phyloP scores from a whole-genome alignment of 2,888 invertebrate genomes.

The Aspidapion aeneum region DNA sequence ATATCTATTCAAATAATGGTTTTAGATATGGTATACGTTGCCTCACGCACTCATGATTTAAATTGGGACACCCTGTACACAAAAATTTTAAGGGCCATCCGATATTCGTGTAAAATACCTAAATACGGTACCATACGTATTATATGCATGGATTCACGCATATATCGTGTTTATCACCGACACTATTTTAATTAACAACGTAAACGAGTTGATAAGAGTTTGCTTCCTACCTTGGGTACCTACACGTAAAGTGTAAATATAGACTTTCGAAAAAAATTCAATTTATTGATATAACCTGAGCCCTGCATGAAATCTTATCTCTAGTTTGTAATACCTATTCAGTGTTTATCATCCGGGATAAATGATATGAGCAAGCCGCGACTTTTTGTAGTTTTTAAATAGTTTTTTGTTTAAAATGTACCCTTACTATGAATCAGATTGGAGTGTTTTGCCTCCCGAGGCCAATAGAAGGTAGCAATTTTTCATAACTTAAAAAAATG shows the following conservation, averaged over 20 bases:
- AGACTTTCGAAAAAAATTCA: background rate
- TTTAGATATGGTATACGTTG: too few relatives aligned
- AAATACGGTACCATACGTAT: too few relatives aligned
- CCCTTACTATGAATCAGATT: slow-evolving; percentile 72
- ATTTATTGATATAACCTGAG: background rate
- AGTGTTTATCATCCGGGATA: background rate
- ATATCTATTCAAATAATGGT: too few relatives aligned
- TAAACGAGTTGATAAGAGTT: background rate
- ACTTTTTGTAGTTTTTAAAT: background rate
- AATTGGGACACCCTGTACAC: too few relatives aligned
- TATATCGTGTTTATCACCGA: too few relatives aligned
- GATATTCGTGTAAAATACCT: too few relatives aligned
- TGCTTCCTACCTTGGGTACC: background rate
- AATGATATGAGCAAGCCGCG: background rate
- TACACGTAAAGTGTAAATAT: background rate
- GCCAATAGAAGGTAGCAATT: slow-evolving; percentile 72
- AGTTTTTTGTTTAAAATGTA: slow-evolving; percentile 47
- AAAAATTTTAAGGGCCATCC: too few relatives aligned
- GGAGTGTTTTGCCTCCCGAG: slow-evolving; percentile 83
- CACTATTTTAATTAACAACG: too few relatives aligned
- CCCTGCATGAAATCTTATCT: background rate
- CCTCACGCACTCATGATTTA: too few relatives aligned
- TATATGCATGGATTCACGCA: too few relatives aligned
- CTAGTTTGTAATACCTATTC: background rate
- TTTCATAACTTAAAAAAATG: slow-evolving; percentile 6